phyloP scores from a whole-genome alignment of 2,113 vertebrate species.

The Pygoscelis adeliae region DNA sequence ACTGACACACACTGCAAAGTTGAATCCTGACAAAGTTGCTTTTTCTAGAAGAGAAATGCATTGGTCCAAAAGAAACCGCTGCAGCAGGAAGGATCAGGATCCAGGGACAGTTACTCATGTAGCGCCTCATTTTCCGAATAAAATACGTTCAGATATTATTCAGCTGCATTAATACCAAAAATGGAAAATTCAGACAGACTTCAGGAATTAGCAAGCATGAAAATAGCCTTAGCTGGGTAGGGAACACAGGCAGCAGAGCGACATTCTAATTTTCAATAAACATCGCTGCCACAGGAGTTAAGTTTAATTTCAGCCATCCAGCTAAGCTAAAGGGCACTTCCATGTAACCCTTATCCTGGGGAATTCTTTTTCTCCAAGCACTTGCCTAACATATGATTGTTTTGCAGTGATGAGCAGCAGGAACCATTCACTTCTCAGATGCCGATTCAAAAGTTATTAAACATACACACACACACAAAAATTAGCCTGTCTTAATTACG shows the following conservation, averaged over 20 bases:
- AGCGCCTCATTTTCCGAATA: background rate
- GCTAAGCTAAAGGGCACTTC: background rate
- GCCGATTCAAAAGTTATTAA: background rate
- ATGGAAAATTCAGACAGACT: background rate
- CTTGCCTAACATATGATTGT: background rate
- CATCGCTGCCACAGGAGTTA: background rate
- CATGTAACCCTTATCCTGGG: fast-evolving
- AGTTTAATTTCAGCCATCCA: background rate
- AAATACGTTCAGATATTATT: background rate
- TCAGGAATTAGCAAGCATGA: background rate
- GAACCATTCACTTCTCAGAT: background rate
- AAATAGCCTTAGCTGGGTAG: background rate
- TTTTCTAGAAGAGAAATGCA: background rate
- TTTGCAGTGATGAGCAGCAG: background rate
- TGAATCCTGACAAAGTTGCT: background rate
- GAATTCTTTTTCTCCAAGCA: background rate
- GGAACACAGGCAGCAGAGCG: background rate
- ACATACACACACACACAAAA: background rate
- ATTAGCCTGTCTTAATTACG: slow-evolving; percentile 19
- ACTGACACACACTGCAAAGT: background rate
- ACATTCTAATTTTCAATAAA: background rate
- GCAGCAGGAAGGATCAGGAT: background rate
- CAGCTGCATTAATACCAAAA: background rate
- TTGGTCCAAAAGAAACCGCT: background rate
- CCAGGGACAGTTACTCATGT: fast-evolving